phyloP scores from a whole-genome alignment of 92 coral and sea anemone genomes.

The Actinostola sp. region DNA sequence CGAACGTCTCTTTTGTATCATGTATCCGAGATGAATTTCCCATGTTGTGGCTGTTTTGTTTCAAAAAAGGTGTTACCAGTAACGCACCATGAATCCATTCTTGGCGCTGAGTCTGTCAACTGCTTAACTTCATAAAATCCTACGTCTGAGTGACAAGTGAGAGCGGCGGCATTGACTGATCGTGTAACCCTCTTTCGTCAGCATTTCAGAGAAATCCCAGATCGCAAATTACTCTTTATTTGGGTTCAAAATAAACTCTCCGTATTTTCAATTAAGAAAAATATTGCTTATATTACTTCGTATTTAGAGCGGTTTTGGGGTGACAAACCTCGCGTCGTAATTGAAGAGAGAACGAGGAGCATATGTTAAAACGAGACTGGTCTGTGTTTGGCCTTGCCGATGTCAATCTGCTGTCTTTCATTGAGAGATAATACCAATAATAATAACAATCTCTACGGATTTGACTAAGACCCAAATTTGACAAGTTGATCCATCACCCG shows the following conservation, averaged over 20 bases:
- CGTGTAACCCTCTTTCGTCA: conserved; percentile 18
- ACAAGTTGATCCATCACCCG: conserved; percentile 70
- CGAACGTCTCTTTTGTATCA: conserved; percentile 34
- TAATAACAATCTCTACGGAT: conserved; percentile 60
- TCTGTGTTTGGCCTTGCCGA: conserved; percentile 50
- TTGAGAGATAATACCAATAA: conserved; percentile 39
- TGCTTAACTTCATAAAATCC: conserved; percentile 8
- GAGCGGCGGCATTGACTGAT: conserved; percentile 12
- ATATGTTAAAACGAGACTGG: conserved; percentile 51
- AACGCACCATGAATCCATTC: background rate
- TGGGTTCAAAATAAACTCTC: no score
- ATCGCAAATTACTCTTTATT: background rate
- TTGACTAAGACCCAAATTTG: conserved; percentile 72
- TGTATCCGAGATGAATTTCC: conserved; percentile 43
- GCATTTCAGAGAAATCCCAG: conserved; percentile 19
- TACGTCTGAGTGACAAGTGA: conserved; percentile 16
- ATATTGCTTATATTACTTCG: background rate
- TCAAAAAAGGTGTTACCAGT: conserved; percentile 12
- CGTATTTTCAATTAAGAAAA: no score
- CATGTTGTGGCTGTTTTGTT: background rate
- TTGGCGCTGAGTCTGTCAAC: conserved; percentile 29
- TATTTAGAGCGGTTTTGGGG: background rate
- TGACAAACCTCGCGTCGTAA: background rate
- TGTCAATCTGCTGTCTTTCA: conserved; percentile 75
- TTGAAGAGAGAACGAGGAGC: background rate